A percentile compares a stretch with the other conserved stretches of the same genome.
phyloP scores from a whole-genome alignment of 2,113 vertebrate species.

The Salvelinus sp. region DNA sequence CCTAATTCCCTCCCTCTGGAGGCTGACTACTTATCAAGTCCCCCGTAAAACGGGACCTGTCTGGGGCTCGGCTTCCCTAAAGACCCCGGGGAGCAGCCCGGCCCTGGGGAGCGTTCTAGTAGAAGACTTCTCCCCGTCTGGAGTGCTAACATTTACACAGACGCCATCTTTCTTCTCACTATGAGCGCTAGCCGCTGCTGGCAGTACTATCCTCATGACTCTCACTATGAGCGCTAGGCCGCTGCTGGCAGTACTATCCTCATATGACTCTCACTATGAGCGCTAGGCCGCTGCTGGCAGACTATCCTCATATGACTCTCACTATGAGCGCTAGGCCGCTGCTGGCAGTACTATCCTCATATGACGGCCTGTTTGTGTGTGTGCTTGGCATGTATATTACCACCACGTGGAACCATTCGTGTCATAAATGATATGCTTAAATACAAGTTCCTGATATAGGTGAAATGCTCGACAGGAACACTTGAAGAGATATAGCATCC shows the following conservation, averaged over 20 bases:
- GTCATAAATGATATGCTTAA: not conserved
- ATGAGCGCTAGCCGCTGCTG: no score
- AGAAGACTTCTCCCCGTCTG: conserved; percentile 56
- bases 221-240: not conserved
- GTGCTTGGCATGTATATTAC: not conserved
- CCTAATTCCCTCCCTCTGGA: conserved; percentile 74
- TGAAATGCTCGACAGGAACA: no score
- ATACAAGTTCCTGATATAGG: no score
- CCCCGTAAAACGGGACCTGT: conserved; percentile 75
- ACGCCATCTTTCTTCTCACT: conserved; percentile 17
- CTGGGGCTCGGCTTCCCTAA: conserved; percentile 74
- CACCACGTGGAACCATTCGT: not conserved
- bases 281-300: no score
- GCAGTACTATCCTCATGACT: not conserved
- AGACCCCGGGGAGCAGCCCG: conserved; percentile 70
- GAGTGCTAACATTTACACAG: conserved; percentile 45
- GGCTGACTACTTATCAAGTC: conserved; percentile 81
- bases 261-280: not conserved
- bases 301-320: not conserved
- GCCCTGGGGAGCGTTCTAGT: conserved; percentile 71
- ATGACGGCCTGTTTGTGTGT: not conserved
- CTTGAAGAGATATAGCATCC: not conserved
- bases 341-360: not conserved
- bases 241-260: not conserved
- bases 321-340: not conserved